These are phyloP conservation scores for Parnassius glacialis DNA, from an alignment of 2,888 invertebrate species.

Conservation along the genomic window DNA sequence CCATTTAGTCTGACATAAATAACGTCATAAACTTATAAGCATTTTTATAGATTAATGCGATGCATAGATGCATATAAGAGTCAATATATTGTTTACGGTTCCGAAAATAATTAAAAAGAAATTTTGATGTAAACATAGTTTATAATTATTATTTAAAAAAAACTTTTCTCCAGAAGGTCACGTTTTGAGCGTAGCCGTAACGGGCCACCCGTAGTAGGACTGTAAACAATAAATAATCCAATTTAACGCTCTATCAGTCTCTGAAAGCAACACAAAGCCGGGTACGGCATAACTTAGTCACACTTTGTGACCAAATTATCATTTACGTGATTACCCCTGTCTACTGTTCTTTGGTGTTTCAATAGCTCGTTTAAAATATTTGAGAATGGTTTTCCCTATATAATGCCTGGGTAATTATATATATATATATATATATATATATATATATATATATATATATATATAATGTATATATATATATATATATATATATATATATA, in stretches of 20 bases:
- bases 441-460: too few species aligned
- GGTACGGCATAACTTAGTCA: constrained; percentile 32
- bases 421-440: too few species aligned
- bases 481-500: too few species aligned
- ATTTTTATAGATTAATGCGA: too few species aligned
- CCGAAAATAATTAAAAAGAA: neutral
- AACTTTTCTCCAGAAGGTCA: constrained; percentile 30
- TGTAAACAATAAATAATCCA: constrained; percentile 52
- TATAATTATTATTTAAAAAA: constrained; percentile 23
- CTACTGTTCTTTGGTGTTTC: constrained; percentile 3
- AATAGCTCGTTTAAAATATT: neutral
- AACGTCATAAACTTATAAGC: too few species aligned
- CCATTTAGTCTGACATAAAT: too few species aligned
- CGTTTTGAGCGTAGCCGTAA: constrained; percentile 47
- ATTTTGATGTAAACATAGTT: neutral
- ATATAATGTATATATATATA: too few species aligned
- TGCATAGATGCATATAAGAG: too few species aligned
- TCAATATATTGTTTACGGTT: too few species aligned
- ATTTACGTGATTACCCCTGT: constrained; percentile 24
- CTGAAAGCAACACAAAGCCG: constrained; percentile 29
- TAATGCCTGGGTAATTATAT: too few species aligned
- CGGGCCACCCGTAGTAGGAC: constrained; percentile 36
- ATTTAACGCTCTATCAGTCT: constrained; percentile 49
- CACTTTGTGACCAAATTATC: constrained; percentile 27
- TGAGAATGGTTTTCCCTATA: too few species aligned